Evolutionary conservation across 2,797 vertebrate genomes (phyloP).

Genomic region (Halcyon badia): DNA sequence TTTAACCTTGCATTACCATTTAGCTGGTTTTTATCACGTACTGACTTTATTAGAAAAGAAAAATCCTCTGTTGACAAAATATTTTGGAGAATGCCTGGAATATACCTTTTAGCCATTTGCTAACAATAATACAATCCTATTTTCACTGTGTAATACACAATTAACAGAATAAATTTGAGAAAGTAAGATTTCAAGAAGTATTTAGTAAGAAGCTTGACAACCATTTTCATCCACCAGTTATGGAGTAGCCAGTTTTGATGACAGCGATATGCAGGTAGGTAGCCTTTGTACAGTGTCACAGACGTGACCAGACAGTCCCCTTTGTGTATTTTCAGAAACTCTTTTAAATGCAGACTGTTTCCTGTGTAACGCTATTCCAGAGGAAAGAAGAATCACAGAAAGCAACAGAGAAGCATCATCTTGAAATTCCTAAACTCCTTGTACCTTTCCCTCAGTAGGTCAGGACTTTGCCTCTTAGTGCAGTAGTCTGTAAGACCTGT

Average conservation of each 20-base stretch:
- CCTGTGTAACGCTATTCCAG: background rate
- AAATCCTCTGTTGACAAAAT: background rate
- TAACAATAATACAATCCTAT: background rate
- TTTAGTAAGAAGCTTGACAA: background rate
- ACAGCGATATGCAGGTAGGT: background rate
- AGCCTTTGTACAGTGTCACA: background rate
- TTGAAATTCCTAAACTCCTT: background rate
- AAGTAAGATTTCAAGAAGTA: background rate
- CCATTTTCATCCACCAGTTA: background rate
- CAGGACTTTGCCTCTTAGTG: background rate
- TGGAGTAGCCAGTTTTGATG: background rate
- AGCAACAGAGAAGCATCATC: background rate
- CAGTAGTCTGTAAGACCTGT: background rate
- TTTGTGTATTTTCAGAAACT: background rate
- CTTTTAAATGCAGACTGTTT: background rate
- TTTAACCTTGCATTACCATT: background rate
- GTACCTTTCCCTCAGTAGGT: background rate
- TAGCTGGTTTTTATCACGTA: background rate
- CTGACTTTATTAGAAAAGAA: background rate
- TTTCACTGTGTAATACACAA: background rate
- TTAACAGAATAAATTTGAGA: background rate
- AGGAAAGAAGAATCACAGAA: background rate
- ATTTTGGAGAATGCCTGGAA: background rate
- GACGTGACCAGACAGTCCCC: background rate
- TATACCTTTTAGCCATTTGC: background rate